Evolutionary conservation across 2,888 invertebrate genomes (phyloP).

Genomic region (Drymonia ruficornis): DNA sequence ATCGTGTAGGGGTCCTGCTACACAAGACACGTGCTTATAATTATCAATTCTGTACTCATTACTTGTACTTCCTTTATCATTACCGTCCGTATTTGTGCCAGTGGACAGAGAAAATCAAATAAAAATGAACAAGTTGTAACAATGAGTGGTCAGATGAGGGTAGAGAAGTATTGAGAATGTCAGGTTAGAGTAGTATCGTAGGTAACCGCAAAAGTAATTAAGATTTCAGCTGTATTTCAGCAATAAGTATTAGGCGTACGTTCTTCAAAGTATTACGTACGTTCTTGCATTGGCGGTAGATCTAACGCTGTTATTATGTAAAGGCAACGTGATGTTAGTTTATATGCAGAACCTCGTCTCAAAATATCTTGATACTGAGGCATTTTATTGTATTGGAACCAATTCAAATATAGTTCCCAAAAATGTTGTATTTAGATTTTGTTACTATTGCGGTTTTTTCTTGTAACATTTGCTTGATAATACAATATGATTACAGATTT

Average conservation of each 20-base stretch:
- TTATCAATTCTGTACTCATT: constrained; percentile 80
- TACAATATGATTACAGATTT: too few species aligned
- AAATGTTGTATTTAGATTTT: neutral
- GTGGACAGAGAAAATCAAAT: constrained; percentile 74
- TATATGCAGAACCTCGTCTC: neutral
- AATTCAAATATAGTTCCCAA: too few species aligned
- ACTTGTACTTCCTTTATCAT: constrained; percentile 82
- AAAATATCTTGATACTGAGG: too few species aligned
- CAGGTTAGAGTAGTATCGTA: neutral
- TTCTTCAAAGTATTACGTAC: too few species aligned
- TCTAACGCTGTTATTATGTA: too few species aligned
- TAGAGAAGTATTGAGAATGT: constrained; percentile 7
- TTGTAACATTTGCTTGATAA: neutral
- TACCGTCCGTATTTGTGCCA: constrained; percentile 76
- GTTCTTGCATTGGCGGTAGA: too few species aligned
- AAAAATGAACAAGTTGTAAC: constrained; percentile 72
- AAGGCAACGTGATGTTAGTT: too few species aligned
- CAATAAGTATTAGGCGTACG: too few species aligned
- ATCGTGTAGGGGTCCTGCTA: constrained; percentile 75
- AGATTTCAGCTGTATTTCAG: neutral
- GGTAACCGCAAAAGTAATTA: constrained; percentile 3
- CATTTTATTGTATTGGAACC: too few species aligned
- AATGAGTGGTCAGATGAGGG: constrained; percentile 44
- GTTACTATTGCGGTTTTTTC: neutral
- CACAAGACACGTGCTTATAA: constrained; percentile 81